Base-by-base conservation (phyloP, 2,888 invertebrate genomes). In the Drosophila testacea region DNA sequence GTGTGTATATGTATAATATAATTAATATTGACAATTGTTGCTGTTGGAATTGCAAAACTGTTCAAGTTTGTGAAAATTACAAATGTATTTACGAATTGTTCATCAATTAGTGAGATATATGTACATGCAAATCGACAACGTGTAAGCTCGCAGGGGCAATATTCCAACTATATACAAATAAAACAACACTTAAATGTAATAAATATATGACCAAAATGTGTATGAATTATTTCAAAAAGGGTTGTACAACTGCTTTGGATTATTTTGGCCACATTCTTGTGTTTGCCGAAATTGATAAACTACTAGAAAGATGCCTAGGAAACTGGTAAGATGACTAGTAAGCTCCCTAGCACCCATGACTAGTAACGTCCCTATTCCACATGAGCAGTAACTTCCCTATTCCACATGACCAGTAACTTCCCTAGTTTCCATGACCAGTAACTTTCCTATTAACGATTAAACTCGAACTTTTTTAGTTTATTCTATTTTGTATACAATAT, bases 21-120 rank as follows among this genome's bases (percentile, higher is more conserved):
- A 46, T 44, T 46, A 44, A 44, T 56, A 56, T 56, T 36, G 44
- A 56, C 36, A 46, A 59, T 52, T 54, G 36, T 41, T 71, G 27
- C 36, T 71, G 65, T 72, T 48, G 73, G 60, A 50, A 60, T 51
- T 46, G 60, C 48, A 63, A 65, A 77, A 62, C 36, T 65, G 81
- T 70, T 73, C 55, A 80, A 73, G 71, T 66, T 81, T 77, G 63
- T 39, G 28, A 62, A 61, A 64, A 67, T 59, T 57, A 28, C 65
- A 75, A 48, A 63, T 63, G 47, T 56, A 75, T 62, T 62, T 67
- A 75, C 22, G 44, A 63, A 34, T 62, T 73, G 65, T 61, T 69
- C 22, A 64, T 51, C 64, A 36, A 51, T 44, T 64, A 62, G 55
- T 57, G 32, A 63, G 47, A 48, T 51, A 32, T 52, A 22, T 22